Conservation (phyloP, 2,888 invertebrate species). For the Augochlorella aurata region DNA sequence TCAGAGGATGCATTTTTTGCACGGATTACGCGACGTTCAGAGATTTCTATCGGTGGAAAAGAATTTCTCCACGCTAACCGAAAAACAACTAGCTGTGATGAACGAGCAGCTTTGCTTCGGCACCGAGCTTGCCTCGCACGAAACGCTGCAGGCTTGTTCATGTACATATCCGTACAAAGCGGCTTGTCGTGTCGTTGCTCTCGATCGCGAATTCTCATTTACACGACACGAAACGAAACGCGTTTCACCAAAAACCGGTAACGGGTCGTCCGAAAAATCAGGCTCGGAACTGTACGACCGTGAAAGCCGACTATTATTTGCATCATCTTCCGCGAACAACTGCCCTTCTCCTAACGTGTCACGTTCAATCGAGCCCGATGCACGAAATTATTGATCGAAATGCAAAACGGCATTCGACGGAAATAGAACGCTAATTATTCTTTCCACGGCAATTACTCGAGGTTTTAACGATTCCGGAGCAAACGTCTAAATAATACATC, state of each 20-base stretch:
- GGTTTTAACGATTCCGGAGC: not conserved
- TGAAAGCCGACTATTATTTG: conserved; percentile 16
- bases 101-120: not conserved
- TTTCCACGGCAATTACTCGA: not conserved
- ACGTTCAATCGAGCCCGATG: too few relatives aligned
- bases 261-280: not conserved
- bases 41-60: not conserved
- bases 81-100: conserved; percentile 29
- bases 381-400: not conserved
- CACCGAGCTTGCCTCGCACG: conserved; percentile 1
- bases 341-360: not conserved
- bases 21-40: conserved; percentile 4
- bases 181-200: conserved; percentile 13
- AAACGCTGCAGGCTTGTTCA: not conserved
- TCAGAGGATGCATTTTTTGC: not conserved
- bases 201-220: conserved; percentile 5
- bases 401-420: not conserved
- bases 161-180: not conserved
- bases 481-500: not conserved
- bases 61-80: not conserved
- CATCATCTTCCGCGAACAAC: not conserved
- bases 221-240: conserved; percentile 15
- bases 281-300: not conserved
- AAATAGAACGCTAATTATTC: not conserved
- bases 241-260: conserved; percentile 16